Evolutionary conservation across 2,797 vertebrate genomes (phyloP).

Genomic region (Amblyraja radiata): DNA sequence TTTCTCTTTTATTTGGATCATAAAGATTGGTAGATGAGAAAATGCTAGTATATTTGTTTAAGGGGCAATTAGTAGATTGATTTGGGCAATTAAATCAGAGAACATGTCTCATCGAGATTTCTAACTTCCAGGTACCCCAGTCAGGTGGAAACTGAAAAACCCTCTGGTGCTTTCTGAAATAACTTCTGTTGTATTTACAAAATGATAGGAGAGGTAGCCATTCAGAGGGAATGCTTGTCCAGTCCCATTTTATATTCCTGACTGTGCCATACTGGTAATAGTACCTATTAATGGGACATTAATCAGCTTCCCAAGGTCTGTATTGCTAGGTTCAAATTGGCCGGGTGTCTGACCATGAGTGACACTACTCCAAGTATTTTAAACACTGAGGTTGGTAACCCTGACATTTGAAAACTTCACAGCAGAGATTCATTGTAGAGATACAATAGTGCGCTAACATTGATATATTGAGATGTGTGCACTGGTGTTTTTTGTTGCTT

Average conservation of each 20-base stretch:
- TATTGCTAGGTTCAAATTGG: neutral
- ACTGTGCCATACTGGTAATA: neutral
- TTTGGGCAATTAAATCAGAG: neutral
- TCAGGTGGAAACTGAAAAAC: no score
- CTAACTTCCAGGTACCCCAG: neutral
- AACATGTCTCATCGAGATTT: neutral
- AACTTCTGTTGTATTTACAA: neutral
- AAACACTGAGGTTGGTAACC: neutral
- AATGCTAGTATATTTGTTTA: neutral
- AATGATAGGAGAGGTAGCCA: neutral
- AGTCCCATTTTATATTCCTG: neutral
- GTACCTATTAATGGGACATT: neutral
- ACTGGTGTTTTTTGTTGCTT: neutral
- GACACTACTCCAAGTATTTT: neutral
- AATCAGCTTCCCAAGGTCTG: neutral
- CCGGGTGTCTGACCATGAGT: neutral
- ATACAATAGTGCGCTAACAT: neutral
- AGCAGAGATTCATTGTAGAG: neutral
- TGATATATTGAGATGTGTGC: neutral
- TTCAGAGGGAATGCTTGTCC: neutral
- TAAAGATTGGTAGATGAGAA: neutral
- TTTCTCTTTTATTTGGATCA: neutral
- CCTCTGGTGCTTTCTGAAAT: neutral
- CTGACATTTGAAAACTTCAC: conserved; percentile 15
- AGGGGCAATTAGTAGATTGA: neutral